Conservation (phyloP, 2,113 vertebrate genomes). For the Phylloscopus trochiloides region DNA sequence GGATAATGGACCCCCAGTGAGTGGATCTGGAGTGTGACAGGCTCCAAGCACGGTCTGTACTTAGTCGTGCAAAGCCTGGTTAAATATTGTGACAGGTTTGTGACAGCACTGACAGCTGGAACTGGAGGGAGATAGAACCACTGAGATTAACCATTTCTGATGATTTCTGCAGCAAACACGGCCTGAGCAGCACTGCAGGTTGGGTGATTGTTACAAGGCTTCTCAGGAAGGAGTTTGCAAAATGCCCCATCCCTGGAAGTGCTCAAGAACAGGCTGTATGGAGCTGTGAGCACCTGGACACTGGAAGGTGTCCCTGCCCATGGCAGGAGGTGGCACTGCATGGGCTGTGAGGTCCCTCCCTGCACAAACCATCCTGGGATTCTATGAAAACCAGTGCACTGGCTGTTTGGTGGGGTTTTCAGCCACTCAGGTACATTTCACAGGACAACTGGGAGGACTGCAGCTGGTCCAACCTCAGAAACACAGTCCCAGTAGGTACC, state of each 20-base stretch:
- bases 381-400: accelerated
- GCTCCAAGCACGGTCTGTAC: background rate
- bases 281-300: background rate
- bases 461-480: background rate
- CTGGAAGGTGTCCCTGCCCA: background rate
- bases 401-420: background rate
- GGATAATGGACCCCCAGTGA: background rate
- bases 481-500: accelerated
- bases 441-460: background rate
- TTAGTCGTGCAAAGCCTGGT: background rate
- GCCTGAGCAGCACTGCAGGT: background rate
- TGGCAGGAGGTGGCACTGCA: background rate
- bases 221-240: background rate
- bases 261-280: accelerated
- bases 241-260: background rate
- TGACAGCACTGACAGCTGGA: background rate
- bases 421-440: background rate
- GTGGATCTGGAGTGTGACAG: background rate
- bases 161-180: background rate
- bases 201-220: accelerated
- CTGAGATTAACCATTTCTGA: background rate
- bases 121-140: background rate
- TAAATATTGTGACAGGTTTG: constrained; percentile 29
- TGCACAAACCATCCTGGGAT: background rate
- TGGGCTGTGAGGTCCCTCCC: background rate